phyloP scores from a whole-genome alignment of 2,113 vertebrate genomes.

The Pygoscelis antarcticus region DNA sequence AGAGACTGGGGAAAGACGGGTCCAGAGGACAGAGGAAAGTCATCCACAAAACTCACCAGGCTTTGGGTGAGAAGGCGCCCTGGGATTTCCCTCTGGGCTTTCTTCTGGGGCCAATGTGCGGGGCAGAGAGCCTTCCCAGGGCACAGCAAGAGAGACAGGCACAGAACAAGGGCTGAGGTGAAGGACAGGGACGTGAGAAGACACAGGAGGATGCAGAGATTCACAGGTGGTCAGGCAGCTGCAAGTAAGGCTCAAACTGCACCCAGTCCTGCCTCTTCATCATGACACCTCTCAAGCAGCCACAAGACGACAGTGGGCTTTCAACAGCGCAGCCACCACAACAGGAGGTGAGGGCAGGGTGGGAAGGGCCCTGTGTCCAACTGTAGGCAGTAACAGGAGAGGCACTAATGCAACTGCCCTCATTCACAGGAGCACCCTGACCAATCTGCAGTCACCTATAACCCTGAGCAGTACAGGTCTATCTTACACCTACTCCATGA shows the following conservation, averaged over 20 bases:
- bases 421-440: neutral
- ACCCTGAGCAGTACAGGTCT: neutral
- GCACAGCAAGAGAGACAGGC: rapidly evolving
- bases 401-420: neutral
- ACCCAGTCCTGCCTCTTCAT: neutral
- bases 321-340: neutral
- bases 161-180: neutral
- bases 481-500: neutral
- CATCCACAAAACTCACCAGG: neutral
- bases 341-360: neutral
- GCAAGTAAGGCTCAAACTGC: neutral
- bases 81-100: neutral
- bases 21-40: neutral
- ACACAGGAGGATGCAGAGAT: neutral
- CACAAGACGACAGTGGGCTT: neutral
- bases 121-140: neutral
- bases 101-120: neutral
- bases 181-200: neutral
- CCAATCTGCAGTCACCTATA: neutral
- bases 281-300: neutral
- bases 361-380: neutral
- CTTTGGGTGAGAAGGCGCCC: neutral
- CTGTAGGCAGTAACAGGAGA: neutral
- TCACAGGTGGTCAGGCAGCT: neutral
- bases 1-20: neutral